A percentile compares a stretch with the other conserved stretches of the same genome.
Evolutionary conservation across 1,140 invertebrate species (phyloP).

Genomic region (Magallana ariakensis): DNA sequence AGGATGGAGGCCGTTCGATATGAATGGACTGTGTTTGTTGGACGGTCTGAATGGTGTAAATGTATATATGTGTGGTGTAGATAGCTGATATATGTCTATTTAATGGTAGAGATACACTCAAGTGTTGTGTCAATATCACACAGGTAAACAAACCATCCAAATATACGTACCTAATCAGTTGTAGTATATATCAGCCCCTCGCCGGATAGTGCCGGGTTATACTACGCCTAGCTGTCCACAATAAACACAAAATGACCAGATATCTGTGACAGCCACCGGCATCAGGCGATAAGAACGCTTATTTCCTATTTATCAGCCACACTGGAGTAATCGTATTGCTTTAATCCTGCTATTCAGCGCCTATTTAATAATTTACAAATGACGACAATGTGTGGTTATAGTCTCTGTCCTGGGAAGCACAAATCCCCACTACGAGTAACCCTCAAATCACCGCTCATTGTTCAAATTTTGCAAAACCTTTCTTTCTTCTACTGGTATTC

Average conservation of each 20-base stretch:
- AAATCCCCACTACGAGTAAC: neutral
- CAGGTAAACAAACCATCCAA: neutral
- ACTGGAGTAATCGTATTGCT: no score
- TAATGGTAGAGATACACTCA: neutral
- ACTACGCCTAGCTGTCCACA: no score
- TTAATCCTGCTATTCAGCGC: no score
- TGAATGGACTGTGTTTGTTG: neutral
- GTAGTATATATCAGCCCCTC: no score
- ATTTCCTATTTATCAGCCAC: no score
- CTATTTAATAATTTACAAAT: neutral
- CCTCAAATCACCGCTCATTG: neutral
- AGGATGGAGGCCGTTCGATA: neutral
- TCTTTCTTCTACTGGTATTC: no score
- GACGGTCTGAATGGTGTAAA: neutral
- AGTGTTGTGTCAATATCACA: conserved; percentile 1
- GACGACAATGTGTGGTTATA: neutral
- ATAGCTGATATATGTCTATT: conserved; percentile 26
- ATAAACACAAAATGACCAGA: no score
- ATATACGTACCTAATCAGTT: no score
- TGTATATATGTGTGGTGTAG: neutral
- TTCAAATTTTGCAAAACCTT: no score
- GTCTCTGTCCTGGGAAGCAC: neutral
- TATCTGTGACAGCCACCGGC: no score
- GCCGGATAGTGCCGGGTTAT: no score
- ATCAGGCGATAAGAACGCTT: no score